Evolutionary conservation across 2,113 vertebrate species (phyloP).

Genomic region (Carassius auratus): DNA sequence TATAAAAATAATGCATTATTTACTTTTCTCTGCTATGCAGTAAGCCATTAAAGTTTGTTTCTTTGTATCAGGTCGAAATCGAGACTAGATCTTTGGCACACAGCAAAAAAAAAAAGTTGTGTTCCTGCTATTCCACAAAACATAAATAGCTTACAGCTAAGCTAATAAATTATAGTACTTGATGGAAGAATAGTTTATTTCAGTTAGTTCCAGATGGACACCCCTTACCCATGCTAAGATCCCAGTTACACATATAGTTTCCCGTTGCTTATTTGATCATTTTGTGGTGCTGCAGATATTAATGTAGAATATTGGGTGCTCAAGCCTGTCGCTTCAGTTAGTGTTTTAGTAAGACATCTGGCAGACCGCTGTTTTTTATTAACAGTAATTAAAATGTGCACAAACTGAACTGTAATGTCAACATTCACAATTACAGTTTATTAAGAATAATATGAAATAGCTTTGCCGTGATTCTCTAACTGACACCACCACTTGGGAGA

Average conservation of each 20-base stretch:
- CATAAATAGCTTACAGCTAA: neutral
- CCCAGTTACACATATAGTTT: neutral
- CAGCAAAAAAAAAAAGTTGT: neutral
- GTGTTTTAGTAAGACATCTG: neutral
- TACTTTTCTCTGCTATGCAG: neutral
- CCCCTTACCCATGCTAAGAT: neutral
- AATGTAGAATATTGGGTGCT: neutral
- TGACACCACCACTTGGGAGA: neutral
- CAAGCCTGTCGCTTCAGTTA: neutral
- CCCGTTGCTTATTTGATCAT: neutral
- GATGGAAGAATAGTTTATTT: conserved; percentile 6
- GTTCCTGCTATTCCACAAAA: neutral
- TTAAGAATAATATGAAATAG: conserved; percentile 15
- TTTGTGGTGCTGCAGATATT: neutral
- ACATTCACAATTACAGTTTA: neutral
- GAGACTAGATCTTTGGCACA: neutral
- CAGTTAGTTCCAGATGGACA: neutral
- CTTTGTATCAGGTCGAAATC: neutral
- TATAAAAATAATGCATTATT: neutral
- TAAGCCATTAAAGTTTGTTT: neutral
- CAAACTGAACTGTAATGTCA: neutral
- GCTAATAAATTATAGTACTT: neutral
- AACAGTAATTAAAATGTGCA: neutral
- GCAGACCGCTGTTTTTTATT: neutral
- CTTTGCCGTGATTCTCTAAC: neutral